Evolutionary conservation across 2,797 vertebrate genomes (phyloP).

Genomic region (Austrolebias charrua): DNA sequence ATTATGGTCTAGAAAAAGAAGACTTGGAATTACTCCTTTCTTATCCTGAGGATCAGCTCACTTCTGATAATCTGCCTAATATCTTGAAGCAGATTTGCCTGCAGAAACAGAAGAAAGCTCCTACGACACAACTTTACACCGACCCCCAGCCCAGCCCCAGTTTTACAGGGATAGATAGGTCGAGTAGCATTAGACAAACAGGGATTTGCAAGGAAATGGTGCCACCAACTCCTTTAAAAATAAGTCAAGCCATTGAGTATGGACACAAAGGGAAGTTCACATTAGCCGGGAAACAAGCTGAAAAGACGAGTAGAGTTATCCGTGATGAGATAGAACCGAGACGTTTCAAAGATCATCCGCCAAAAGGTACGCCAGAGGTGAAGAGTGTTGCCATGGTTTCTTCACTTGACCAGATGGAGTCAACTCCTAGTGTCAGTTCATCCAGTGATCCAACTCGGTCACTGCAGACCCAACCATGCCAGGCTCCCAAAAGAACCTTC

Average conservation of each 20-base stretch:
- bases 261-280: conserved; percentile 88
- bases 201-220: conserved; percentile 3
- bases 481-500: background rate
- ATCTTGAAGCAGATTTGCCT: conserved; percentile 90
- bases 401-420: conserved; percentile 4
- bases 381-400: conserved; percentile 24
- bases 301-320: conserved; percentile 11
- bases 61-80: conserved; percentile 89
- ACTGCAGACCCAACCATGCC: background rate
- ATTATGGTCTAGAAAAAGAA: conserved; percentile 88
- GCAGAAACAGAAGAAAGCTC: conserved; percentile 81
- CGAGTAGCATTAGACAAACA: conserved; percentile 12
- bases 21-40: conserved; percentile 91
- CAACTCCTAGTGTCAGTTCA: conserved; percentile 16
- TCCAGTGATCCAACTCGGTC: conserved; percentile 11
- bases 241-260: conserved; percentile 91
- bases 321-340: too few species aligned
- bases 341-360: too few species aligned
- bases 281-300: conserved; percentile 65
- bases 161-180: conserved; percentile 20
- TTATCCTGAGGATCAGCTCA: conserved; percentile 92
- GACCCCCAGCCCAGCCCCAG: conserved; percentile 18
- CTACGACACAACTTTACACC: conserved; percentile 25
- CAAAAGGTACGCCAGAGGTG: too few species aligned
- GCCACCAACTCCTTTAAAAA: conserved; percentile 62